Evolutionary conservation across 1,140 invertebrate genomes (phyloP).

Genomic region (Acromyrmex echinatior): DNA sequence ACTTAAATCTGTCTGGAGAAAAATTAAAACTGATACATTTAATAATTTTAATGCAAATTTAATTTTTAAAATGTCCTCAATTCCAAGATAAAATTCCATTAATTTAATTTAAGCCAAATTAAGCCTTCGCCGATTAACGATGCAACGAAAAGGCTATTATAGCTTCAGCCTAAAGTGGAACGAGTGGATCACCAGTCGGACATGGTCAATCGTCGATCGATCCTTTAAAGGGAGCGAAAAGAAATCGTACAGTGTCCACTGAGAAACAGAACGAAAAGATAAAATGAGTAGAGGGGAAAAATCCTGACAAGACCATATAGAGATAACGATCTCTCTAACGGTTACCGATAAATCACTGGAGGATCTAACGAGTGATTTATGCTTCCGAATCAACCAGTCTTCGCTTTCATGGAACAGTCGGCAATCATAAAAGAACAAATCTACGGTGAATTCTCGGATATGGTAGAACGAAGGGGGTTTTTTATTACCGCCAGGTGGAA

Average conservation of each 20-base stretch:
- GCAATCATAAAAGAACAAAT: background rate
- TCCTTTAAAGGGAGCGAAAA: conserved; percentile 66
- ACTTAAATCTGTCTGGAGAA: background rate
- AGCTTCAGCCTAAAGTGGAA: conserved; percentile 72
- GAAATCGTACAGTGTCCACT: conserved; percentile 48
- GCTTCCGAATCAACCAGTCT: conserved; percentile 66
- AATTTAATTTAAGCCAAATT: background rate
- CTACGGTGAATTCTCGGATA: background rate
- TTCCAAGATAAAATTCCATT: background rate
- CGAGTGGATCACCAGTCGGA: conserved; percentile 57
- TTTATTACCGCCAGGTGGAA: conserved; percentile 47
- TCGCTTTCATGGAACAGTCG: conserved; percentile 44
- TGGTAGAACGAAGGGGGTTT: background rate
- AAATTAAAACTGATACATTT: background rate
- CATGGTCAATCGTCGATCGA: conserved; percentile 33
- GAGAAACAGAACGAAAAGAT: conserved; percentile 61
- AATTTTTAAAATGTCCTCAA: background rate
- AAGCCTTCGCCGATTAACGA: background rate
- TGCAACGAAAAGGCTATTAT: conserved; percentile 16
- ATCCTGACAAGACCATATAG: conserved; percentile 64
- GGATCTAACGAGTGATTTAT: conserved; percentile 68
- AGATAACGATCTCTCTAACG: conserved; percentile 67
- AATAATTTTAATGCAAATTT: background rate
- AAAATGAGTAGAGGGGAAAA: conserved; percentile 49
- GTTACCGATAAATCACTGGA: conserved; percentile 65